Evolutionary conservation across 2,888 invertebrate genomes (phyloP).

Genomic region (Caenorhabditis becei): DNA sequence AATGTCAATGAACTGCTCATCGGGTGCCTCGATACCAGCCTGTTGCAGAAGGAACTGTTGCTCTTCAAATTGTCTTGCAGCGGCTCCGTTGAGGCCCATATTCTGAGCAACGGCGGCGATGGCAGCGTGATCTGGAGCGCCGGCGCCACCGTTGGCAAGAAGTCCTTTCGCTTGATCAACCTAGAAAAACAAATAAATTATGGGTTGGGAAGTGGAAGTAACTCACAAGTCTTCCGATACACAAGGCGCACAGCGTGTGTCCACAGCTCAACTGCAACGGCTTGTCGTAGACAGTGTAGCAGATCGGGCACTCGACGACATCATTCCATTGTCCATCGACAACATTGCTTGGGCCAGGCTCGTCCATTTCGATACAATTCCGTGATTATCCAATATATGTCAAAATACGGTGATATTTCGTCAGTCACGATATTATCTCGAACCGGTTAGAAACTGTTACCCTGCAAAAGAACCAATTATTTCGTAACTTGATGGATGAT

Average conservation of each 20-base stretch:
- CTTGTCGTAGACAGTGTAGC: conserved; percentile 65
- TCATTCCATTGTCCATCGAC: conserved; percentile 49
- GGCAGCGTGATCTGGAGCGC: too few relatives aligned
- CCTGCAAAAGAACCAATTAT: neutral
- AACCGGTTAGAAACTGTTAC: neutral
- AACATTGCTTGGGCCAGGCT: conserved; percentile 19
- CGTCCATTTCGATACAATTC: neutral
- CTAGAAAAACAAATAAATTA: conserved; percentile 10
- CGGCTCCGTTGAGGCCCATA: neutral
- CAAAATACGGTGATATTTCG: neutral
- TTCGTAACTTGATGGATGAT: neutral
- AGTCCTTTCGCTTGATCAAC: conserved; percentile 22
- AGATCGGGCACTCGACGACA: conserved; percentile 69
- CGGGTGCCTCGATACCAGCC: neutral
- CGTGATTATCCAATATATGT: neutral
- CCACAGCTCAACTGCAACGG: conserved; percentile 68
- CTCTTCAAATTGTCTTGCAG: neutral
- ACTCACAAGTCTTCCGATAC: conserved; percentile 61
- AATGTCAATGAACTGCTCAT: conserved; percentile 8
- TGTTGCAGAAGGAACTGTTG: neutral
- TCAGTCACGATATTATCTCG: too few relatives aligned
- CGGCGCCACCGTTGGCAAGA: too few relatives aligned
- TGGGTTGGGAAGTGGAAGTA: neutral
- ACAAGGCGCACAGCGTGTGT: conserved; percentile 63
- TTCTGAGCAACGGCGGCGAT: too few relatives aligned